phyloP scores from a whole-genome alignment of 2,797 vertebrate genomes.

The Rallus crepitans region DNA sequence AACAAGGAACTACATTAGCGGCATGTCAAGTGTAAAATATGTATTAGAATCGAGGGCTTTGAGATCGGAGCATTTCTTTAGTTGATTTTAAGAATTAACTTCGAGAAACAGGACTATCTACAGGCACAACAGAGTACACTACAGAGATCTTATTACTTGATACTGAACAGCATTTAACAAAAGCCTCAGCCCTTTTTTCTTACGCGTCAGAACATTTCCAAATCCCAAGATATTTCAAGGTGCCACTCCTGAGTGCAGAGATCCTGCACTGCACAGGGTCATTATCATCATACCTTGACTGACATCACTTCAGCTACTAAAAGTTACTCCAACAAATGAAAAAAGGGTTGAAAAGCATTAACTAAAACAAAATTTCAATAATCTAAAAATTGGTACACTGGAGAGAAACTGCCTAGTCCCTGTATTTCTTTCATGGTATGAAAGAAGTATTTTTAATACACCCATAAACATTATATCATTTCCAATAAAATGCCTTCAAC shows the following conservation, averaged over 20 bases:
- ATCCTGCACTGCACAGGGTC: not conserved
- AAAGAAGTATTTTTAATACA: not conserved
- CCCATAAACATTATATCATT: not conserved
- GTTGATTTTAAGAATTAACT: not conserved
- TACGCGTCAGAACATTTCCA: not conserved
- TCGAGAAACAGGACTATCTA: not conserved
- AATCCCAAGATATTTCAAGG: not conserved
- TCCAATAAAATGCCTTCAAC: not conserved
- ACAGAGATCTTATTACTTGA: not conserved
- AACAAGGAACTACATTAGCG: not conserved
- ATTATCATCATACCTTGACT: accelerated
- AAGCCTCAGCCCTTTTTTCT: not conserved
- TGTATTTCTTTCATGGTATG: not conserved
- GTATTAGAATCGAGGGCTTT: not conserved
- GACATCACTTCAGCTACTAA: not conserved
- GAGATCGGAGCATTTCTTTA: not conserved
- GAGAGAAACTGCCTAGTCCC: not conserved
- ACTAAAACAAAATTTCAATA: not conserved
- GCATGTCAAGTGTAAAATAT: not conserved
- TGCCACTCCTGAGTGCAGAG: not conserved
- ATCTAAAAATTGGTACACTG: not conserved
- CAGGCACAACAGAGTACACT: not conserved
- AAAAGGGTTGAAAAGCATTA: not conserved
- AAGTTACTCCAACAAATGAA: not conserved
- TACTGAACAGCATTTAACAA: not conserved